phyloP scores from a whole-genome alignment of 2,888 invertebrate genomes.

The Flexamia atlantica region DNA sequence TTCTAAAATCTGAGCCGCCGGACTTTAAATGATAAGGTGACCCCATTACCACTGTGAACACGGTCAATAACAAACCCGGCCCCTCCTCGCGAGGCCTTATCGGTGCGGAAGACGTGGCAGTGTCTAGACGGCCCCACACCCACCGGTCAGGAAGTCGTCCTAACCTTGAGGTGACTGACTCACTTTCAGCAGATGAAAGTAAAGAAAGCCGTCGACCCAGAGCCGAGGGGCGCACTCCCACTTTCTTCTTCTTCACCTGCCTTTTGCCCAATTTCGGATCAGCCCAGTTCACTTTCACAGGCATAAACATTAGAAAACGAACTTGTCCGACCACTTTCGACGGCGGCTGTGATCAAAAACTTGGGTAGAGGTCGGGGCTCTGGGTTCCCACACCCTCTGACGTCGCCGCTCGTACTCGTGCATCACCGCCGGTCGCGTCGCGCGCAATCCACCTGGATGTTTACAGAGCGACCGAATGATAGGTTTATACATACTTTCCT shows the following conservation, averaged over 20 bases:
- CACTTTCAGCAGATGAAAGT: slow-evolving; percentile 55
- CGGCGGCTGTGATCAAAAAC: slow-evolving; percentile 37
- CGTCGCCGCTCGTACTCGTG: background rate
- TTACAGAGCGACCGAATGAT: too few relatives aligned
- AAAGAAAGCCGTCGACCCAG: slow-evolving; percentile 53
- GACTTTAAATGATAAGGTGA: too few relatives aligned
- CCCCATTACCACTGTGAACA: too few relatives aligned
- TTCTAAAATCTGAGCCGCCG: too few relatives aligned
- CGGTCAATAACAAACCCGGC: too few relatives aligned
- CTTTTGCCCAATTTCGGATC: slow-evolving; percentile 60
- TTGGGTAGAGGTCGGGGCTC: background rate
- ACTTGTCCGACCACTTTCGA: slow-evolving; percentile 52
- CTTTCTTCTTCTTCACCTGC: slow-evolving; percentile 52
- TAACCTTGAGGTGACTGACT: slow-evolving; percentile 50
- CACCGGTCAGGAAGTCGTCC: slow-evolving; percentile 17
- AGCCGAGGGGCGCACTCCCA: slow-evolving; percentile 18
- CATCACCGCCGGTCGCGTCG: background rate
- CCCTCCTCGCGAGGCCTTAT: background rate
- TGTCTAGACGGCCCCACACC: slow-evolving; percentile 3
- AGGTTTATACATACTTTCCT: too few relatives aligned
- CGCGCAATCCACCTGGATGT: too few relatives aligned
- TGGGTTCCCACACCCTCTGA: background rate
- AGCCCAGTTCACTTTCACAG: slow-evolving; percentile 54
- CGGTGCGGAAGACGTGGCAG: background rate
- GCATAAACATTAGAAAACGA: slow-evolving; percentile 55